Evolutionary conservation across 2,888 invertebrate genomes (phyloP), one percentile per base, ranked within the genome.

Genomic region (Girardia tigrina): DNA sequence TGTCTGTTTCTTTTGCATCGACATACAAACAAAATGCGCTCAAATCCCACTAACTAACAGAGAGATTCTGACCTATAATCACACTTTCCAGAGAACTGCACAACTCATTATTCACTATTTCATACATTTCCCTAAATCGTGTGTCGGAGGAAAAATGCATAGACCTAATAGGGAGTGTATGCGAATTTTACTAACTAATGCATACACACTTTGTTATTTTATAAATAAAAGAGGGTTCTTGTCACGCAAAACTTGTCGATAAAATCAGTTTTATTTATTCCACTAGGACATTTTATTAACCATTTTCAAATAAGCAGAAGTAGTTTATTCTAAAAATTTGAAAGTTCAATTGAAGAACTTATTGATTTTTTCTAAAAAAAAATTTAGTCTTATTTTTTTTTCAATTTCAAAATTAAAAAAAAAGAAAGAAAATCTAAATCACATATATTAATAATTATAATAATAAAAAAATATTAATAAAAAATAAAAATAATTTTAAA

Each of bases 161-260:
- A 36, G 36, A 36, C 8, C n/a, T 12, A 36, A 12, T 16, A 16
- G 8, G 8, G 36, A 36, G 56, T 56, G 56, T 56, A 56, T 56
- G 56, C 56, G 23, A 56, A 56, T 56, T 56, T 16, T 20, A 56
- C 56, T 56, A 56, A 56, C 56, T 20, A 56, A 56, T 56, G n/a
- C 56, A 56, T n/a, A 56, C 56, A 56, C 23, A 56, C 56, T 56
- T 56, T 56, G 56, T 56, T 56, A 56, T 56, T 56, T 56, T 56
- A 56, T 56, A 56, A 56, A 56, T 56, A 56, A 56, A 56, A 56
- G 56, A 56, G n/a, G 56, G 56, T 56, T 56, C 56, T 56, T 56
- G 56, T 56, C 56, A 56, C 56, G 56, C 56, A 56, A 56, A 56
- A 56, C 56, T 56, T 56, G 56, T 56, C 56, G 56, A 56, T 56